Conservation (phyloP, 2,888 invertebrate genomes). For the Keiferia lycopersicella region DNA sequence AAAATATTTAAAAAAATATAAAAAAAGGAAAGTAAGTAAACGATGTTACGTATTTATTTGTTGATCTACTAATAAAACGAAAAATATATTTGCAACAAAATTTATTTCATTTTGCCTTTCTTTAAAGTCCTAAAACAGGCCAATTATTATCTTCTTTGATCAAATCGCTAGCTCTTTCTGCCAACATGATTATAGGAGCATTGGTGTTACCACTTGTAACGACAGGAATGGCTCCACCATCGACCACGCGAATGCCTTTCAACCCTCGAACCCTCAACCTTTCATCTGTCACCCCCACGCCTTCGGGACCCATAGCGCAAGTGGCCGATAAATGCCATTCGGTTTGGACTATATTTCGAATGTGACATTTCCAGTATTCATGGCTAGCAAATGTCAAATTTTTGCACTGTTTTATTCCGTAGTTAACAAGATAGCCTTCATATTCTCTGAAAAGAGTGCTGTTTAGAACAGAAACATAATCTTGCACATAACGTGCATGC, state of each 20-base stretch:
- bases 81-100: too few species aligned
- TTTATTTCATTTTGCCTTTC: too few species aligned
- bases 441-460: conserved; percentile 39
- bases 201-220: conserved; percentile 82
- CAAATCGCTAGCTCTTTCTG: conserved; percentile 82
- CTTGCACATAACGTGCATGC: conserved; percentile 39
- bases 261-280: conserved; percentile 74
- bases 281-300: conserved; percentile 51
- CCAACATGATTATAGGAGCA: conserved; percentile 83
- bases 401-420: conserved; percentile 75
- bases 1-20: too few species aligned
- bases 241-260: conserved; percentile 80
- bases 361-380: conserved; percentile 56
- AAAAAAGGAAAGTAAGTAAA: too few species aligned
- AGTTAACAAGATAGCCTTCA: conserved; percentile 37
- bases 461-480: conserved; percentile 40
- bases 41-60: too few species aligned
- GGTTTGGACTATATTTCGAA: conserved; percentile 73
- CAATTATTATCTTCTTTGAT: conserved; percentile 62
- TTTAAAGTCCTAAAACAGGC: not conserved
- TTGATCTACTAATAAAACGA: too few species aligned
- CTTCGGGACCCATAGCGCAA: conserved; percentile 56
- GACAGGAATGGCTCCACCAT: conserved; percentile 83
- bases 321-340: conserved; percentile 76
- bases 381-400: conserved; percentile 38